Base-by-base conservation (phyloP, 1,140 invertebrate genomes). In the Zaprionus ghesquierei region DNA sequence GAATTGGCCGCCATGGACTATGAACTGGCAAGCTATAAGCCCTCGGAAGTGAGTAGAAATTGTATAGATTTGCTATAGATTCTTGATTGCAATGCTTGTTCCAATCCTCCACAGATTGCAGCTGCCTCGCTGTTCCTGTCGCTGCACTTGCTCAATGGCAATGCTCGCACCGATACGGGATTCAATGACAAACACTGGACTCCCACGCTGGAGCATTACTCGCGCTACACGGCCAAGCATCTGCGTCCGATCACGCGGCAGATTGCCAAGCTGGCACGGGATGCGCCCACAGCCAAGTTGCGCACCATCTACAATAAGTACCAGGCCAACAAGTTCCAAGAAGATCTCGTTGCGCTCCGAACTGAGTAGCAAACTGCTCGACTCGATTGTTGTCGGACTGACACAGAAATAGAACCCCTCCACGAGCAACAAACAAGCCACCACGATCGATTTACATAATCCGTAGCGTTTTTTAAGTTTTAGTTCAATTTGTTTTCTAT, bases 1-100 rank as follows among this genome's bases (percentile, higher is more conserved):
- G 98, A 99, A 92, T 92, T 99, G 27, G 94, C 95, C 65, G 92
- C 98, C 41, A 92, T 98, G 12, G 95, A 98, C 46, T 98, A 98
- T 90, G 93, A 95, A 31, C 94, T 98, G 93, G 94, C 95, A 25
- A 95, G 97, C 87, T 94, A 96, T 85, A 93, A 93, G 58, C 98
- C 98, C 4, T 99, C 98, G 12, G 93, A 94, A 77, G 81, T 94
- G 58, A 58, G 56, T 58, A 41, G 5, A 15, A 5, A 2, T 13
- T 15, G 5, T n/a, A 33, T 1, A 44, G 41, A 9, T 18, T 0
- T 10, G 15, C 1, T 41, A 12, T 20, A 4, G 18, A 29, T 29
- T 5, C 0, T 41, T 9, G 15, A 9, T 3, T 3, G 3, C 6
- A 12, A 3, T 15, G 4, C 56, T 38, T 6, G 27, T 49, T 15